phyloP scores from a whole-genome alignment of 2,888 invertebrate genomes.

The Caradrina kadenii region DNA sequence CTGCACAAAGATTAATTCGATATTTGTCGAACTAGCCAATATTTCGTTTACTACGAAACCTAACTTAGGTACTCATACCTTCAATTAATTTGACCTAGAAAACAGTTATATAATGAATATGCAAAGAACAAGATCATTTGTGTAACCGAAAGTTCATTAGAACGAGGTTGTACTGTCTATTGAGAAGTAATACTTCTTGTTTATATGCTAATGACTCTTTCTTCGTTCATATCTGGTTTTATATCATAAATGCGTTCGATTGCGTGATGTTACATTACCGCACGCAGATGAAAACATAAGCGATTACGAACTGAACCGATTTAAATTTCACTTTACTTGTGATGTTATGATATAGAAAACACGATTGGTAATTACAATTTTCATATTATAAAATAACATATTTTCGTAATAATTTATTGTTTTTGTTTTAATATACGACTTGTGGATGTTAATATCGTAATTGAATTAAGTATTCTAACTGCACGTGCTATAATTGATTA shows the following conservation, averaged over 20 bases:
- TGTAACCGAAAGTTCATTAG: conserved; percentile 71
- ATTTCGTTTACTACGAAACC: conserved; percentile 1
- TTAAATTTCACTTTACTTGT: conserved; percentile 31
- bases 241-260: conserved; percentile 52
- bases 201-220: conserved; percentile 54
- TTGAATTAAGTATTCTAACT: neutral
- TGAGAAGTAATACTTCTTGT: conserved; percentile 58
- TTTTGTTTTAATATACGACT: conserved; percentile 1
- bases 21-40: conserved; percentile 1
- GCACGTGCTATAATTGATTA: no score
- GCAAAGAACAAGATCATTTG: conserved; percentile 75
- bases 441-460: neutral
- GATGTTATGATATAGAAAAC: conserved; percentile 18
- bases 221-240: conserved; percentile 49
- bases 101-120: conserved; percentile 77
- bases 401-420: neutral
- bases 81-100: conserved; percentile 72
- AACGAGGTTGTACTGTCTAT: conserved; percentile 65
- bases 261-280: conserved; percentile 63
- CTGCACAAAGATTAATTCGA: neutral
- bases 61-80: conserved; percentile 19
- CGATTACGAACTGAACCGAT: conserved; percentile 46
- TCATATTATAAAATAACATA: neutral
- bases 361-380: neutral
- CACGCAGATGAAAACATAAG: conserved; percentile 45